Evolutionary conservation across 2,113 vertebrate species (phyloP), one percentile per base, ranked within the genome.

Genomic region (Sitta europaea): DNA sequence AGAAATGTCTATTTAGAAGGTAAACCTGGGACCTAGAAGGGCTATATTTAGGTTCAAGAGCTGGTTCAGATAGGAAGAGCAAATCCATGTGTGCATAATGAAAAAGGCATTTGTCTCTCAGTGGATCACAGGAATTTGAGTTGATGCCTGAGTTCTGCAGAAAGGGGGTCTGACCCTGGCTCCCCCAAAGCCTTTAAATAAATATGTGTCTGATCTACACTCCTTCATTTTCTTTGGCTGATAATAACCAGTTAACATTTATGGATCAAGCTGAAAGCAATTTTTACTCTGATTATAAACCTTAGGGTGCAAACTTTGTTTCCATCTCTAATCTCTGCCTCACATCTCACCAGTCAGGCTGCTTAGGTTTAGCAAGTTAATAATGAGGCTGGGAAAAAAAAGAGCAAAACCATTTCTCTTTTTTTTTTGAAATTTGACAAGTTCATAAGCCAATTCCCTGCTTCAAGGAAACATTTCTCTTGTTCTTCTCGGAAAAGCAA

Each of bases 401-500:
- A 28, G 10, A 22, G 33, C 25, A 15, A 75, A 76, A 3, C 4
- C 1, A n/a, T 33, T 16, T 48, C n/a, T n/a, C n/a, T 18, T 23
- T 68, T 57, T 86, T 48, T 20, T 84, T 43, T 20, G 14, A 47
- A 85, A 45, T 90, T 43, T 23, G 57, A 65, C 4, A 6, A 65
- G 89, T 94, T 91, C 53, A 53, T 82, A 82, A 93, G 36, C 31
- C 43, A 95, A 47, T 59, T 93, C 57, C 31, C 59, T 80, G 21
- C 38, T 97, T 90, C 71, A 83, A 85, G n/a, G 67, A 93, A 95
- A 68, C 5, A 68, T 45, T 92, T 90, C 28, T 48, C 25, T 58
- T 90, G 62, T 45, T 86, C 58, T 86, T 73, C 58, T 86, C 85
- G 83, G 71, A 89, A 96, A 93, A 85, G 61, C 70, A 95, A 92